Evolutionary conservation across 2,888 invertebrate species (phyloP).

Genomic region (Agrypnus murinus): DNA sequence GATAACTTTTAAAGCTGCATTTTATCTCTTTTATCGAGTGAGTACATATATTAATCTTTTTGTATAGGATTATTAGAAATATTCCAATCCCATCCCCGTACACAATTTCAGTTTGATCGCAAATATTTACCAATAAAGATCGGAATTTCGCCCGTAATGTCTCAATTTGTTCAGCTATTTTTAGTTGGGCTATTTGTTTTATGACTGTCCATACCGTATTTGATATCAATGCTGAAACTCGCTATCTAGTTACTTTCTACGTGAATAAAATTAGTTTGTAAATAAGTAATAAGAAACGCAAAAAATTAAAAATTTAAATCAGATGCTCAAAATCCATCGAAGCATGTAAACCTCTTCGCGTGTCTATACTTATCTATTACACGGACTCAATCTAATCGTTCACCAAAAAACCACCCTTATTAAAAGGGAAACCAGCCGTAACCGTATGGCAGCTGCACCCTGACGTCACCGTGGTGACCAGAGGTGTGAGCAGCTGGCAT

Average conservation of each 20-base stretch:
- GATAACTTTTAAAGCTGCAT: no score
- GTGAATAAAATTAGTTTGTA: no score
- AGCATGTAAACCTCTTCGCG: constrained; percentile 57
- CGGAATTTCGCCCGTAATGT: constrained; percentile 51
- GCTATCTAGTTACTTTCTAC: no score
- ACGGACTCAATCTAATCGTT: constrained; percentile 56
- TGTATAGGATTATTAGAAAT: constrained; percentile 1
- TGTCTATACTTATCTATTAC: constrained; percentile 55
- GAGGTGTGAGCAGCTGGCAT: constrained; percentile 53
- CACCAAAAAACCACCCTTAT: constrained; percentile 50
- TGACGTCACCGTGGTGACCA: constrained; percentile 58
- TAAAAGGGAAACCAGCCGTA: constrained; percentile 55
- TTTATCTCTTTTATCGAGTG: no score
- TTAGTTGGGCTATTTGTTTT: constrained; percentile 35
- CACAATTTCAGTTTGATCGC: constrained; percentile 7
- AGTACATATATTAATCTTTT: no score
- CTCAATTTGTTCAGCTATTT: constrained; percentile 51
- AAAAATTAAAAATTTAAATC: constrained; percentile 28
- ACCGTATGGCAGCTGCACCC: constrained; percentile 55
- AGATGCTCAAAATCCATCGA: constrained; percentile 40
- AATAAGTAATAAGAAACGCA: no score
- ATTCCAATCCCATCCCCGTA: neutral
- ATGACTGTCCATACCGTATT: constrained; percentile 9
- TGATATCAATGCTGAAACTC: no score
- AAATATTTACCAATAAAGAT: constrained; percentile 53